Base-by-base conservation (phyloP, 2,797 vertebrate species). In the Eleutherodactylus coqui region DNA sequence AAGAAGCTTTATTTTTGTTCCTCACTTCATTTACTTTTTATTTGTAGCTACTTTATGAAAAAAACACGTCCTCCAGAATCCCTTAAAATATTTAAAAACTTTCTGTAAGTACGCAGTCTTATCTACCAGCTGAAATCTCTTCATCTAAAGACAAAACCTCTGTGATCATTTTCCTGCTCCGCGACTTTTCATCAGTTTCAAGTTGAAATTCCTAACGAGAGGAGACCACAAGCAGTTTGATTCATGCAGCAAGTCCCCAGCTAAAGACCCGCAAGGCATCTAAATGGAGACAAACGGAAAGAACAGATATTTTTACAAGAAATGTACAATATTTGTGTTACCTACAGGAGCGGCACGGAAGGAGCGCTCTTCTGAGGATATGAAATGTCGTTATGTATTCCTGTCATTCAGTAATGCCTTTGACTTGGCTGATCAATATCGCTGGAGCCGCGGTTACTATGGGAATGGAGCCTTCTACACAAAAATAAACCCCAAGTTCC, bases 401-500 rank as follows among this genome's bases (percentile, higher is more conserved):
- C 89, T 92, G 90, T 91, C 91, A 90, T 92, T 92, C 88, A 91
- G 90, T 91, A 92, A 89, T 90, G 91, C 92, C 92, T 95, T 94
- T 94, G 92, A 94, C 93, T 93, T 84, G 0, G 5, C 91, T 92
- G 93, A 95, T 95, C 93, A 92, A 93, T 93, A 95, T 94, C 90
- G 92, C 89, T 90, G 91, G 1, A 86, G 89, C 92, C 90, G 91
- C 90, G 90, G 92, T 95, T 94, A 94, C 91, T 93, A 88, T 93
- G 91, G 92, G 91, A 92, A 90, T 94, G 90, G 90, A 90, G 89
- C 83, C 93, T 94, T 91, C 89, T 92, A 89, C 88, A 93, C 93
- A 94, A 92, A n/a, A 88, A 92, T 95, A 95, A 94, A 93, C 89
- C 92, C 91, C 91, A 93, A 93, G 92, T 94, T 94, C 91, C 91